Conservation (phyloP, 2,797 vertebrate genomes). For the Leptatherina wallacei region DNA sequence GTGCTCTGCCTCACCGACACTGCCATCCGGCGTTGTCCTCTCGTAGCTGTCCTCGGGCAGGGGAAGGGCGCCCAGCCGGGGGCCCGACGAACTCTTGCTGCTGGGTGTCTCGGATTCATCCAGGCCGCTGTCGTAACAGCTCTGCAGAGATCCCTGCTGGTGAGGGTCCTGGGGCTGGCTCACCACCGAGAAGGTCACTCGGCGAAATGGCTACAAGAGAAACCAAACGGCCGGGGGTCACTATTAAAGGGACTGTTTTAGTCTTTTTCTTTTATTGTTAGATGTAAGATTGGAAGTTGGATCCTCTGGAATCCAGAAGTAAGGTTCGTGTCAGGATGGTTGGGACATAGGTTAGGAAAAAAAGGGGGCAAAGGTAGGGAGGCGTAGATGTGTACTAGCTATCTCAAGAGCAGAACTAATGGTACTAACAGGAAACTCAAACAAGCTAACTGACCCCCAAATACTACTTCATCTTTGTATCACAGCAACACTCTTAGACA, state of each 20-base stretch:
- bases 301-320: slow-evolving; percentile 43
- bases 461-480: slow-evolving; percentile 2
- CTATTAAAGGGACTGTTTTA: slow-evolving; percentile 79
- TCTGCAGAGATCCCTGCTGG: slow-evolving; percentile 99
- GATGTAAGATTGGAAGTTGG: slow-evolving; percentile 44
- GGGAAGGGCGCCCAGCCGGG: slow-evolving; percentile 98
- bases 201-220: slow-evolving; percentile 99
- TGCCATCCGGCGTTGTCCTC: slow-evolving; percentile 99
- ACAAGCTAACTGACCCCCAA: slow-evolving; percentile 3
- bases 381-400: slow-evolving; percentile 7
- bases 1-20: slow-evolving; percentile 99
- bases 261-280: slow-evolving; percentile 27
- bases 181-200: slow-evolving; percentile 99
- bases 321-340: slow-evolving; percentile 44
- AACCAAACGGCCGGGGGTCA: slow-evolving; percentile 97
- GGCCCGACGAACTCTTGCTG: slow-evolving; percentile 99
- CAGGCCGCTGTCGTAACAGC: slow-evolving; percentile 99
- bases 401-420: slow-evolving; percentile 23
- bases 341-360: slow-evolving; percentile 37
- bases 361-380: slow-evolving; percentile 30
- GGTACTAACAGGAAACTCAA: slow-evolving; percentile 9
- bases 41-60: slow-evolving; percentile 99
- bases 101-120: slow-evolving; percentile 99
- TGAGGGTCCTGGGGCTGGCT: slow-evolving; percentile 99
- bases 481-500: slow-evolving; percentile 33